Conservation (phyloP, 2,797 vertebrate species). For the Toxotes lorentzi region DNA sequence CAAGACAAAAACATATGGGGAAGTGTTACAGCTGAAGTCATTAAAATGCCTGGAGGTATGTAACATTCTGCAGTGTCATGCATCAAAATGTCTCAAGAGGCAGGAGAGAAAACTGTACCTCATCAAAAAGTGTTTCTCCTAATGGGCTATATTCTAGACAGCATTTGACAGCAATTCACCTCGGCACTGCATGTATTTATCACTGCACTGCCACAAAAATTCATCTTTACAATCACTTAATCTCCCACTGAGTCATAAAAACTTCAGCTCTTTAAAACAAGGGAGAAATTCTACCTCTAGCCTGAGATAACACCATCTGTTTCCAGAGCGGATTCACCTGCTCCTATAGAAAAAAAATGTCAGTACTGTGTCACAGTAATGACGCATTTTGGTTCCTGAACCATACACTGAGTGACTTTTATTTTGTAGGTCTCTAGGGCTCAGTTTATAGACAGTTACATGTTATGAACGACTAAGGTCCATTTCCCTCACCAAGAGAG, state of each 20-base stretch:
- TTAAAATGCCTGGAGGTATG: slow-evolving; percentile 57
- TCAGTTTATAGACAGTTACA: background rate
- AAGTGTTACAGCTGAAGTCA: slow-evolving; percentile 45
- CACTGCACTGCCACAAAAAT: slow-evolving; percentile 40
- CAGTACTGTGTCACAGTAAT: slow-evolving; percentile 5
- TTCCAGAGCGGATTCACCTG: slow-evolving; percentile 18
- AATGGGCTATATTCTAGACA: slow-evolving; percentile 38
- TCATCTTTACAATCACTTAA: slow-evolving; percentile 51
- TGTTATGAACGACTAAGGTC: background rate
- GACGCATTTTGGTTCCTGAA: background rate
- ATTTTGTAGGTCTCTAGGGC: background rate
- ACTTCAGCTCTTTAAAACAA: slow-evolving; percentile 25
- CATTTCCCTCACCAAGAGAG: too few species aligned
- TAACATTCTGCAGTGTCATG: slow-evolving; percentile 64
- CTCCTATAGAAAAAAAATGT: slow-evolving; percentile 14
- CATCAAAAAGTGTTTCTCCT: slow-evolving; percentile 65
- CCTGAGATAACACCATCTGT: slow-evolving; percentile 37
- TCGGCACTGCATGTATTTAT: slow-evolving; percentile 57
- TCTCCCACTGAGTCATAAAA: slow-evolving; percentile 41
- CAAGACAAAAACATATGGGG: slow-evolving; percentile 52
- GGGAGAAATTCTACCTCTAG: slow-evolving; percentile 1
- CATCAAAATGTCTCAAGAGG: slow-evolving; percentile 65
- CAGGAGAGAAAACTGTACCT: slow-evolving; percentile 58
- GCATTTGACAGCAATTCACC: slow-evolving; percentile 65
- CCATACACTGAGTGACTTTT: background rate